Base-by-base conservation (phyloP, 1,140 invertebrate species). In the Cephus cinctus region DNA sequence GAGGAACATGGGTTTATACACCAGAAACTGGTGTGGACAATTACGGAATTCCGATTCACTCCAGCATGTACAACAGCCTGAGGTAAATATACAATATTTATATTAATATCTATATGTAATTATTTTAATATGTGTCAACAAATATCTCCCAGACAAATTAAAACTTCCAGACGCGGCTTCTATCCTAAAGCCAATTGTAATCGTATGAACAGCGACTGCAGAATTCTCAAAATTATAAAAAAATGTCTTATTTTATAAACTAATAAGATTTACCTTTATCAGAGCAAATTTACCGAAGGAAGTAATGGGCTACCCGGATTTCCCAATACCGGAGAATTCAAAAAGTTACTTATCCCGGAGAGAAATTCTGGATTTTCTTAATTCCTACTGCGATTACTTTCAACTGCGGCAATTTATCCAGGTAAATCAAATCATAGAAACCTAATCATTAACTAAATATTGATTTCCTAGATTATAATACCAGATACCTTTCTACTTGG, bases 1-100 rank as follows among this genome's bases (percentile, higher is more conserved):
- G 93, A n/a, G 94, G 94, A 12, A 90, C 91, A 5, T 94, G 91
- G 91, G 84, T 91, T 1, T 96, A 93, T 62, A 86, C 83, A 0
- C 83, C 86, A 39, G 74, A 82, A 47, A 81, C 79, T 23, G 86
- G 85, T 11, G 80, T 79, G 30, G 86, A 92, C 67, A 73, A 82
- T 54, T 84, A 87, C 71, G 88, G 88, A 5, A 75, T 90, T 19
- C 88, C 90, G 2, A 83, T 94, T 31, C 91, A 94, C 65, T 88
- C 89, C 21, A 91, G 89, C 72, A 94, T 95, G 87, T 94, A 94
- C 67, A 83, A 87, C 66, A 86, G 85, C 58, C 73, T 94, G 9
- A 86, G 83, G 89, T 91, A 75, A 71, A 60, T 67, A 46, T 21
- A 34, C 11, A 27, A 32, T 6, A 15, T 9, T 35, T n/a, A n/a